Evolutionary conservation across 2,113 vertebrate genomes (phyloP).

Genomic region (Todiramphus chloris): DNA sequence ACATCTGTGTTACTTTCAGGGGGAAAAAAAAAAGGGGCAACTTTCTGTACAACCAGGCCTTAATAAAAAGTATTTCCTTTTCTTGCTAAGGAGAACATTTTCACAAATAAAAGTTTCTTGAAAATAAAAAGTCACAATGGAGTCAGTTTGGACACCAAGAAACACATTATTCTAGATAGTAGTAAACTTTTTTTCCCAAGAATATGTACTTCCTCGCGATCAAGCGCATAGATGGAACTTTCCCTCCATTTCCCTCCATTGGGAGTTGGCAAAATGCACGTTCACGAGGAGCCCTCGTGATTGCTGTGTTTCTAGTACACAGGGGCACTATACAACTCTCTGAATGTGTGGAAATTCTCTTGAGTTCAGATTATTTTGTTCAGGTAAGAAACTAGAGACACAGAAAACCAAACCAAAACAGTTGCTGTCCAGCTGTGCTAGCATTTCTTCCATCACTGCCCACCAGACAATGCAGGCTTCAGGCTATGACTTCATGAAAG

Average conservation of each 20-base stretch:
- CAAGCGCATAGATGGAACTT: neutral
- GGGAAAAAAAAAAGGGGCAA: neutral
- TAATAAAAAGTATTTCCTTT: neutral
- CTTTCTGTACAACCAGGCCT: neutral
- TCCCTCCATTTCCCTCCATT: neutral
- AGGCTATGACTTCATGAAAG: slow-evolving; percentile 72
- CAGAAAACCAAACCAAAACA: neutral
- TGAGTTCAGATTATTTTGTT: neutral
- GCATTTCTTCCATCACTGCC: slow-evolving; percentile 72
- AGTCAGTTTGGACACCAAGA: neutral
- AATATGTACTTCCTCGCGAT: neutral
- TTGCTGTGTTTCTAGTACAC: neutral
- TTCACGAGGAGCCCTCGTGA: neutral
- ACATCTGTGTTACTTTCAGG: neutral
- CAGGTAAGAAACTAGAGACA: neutral
- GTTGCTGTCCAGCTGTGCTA: slow-evolving; percentile 23
- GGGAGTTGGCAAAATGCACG: neutral
- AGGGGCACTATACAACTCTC: neutral
- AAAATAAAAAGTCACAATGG: neutral
- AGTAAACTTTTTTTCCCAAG: neutral
- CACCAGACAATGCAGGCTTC: slow-evolving; percentile 69
- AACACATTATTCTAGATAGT: neutral
- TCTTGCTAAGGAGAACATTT: neutral
- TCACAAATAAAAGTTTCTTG: neutral
- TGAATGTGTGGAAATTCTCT: neutral